Conservation (phyloP, 1,140 invertebrate species). For the Pseudomyrmex cubaensis region DNA sequence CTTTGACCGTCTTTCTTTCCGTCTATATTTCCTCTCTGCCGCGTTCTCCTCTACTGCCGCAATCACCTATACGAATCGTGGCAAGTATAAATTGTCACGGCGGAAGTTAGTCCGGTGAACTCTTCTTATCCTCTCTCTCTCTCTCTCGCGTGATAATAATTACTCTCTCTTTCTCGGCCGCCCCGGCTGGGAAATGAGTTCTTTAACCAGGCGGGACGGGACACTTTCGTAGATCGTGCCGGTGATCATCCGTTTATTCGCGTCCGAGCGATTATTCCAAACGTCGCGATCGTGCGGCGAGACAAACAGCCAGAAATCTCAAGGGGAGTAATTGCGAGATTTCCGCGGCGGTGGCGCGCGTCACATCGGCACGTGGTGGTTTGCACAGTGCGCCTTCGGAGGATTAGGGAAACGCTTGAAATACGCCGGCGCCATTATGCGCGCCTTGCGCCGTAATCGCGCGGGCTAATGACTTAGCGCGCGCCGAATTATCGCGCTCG, state of each 20-base stretch:
- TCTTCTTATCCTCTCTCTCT: constrained; percentile 68
- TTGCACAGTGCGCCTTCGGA: background rate
- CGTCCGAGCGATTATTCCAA: constrained; percentile 59
- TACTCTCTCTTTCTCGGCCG: constrained; percentile 71
- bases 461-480: constrained; percentile 72
- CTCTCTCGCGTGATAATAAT: constrained; percentile 75
- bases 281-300: constrained; percentile 18
- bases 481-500: constrained; percentile 70
- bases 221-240: constrained; percentile 71
- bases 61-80: constrained; percentile 51
- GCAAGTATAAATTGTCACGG: constrained; percentile 75
- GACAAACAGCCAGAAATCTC: constrained; percentile 23
- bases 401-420: constrained; percentile 63
- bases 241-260: constrained; percentile 67
- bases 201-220: constrained; percentile 67
- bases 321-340: constrained; percentile 53
- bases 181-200: constrained; percentile 68
- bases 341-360: constrained; percentile 44
- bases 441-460: constrained; percentile 68
- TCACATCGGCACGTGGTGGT: constrained; percentile 27
- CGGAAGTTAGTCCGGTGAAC: constrained; percentile 73
- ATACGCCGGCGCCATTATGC: constrained; percentile 68
- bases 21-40: background rate
- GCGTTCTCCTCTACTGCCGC: background rate
- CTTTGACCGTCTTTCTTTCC: background rate